Base-by-base conservation (phyloP, 2,797 vertebrate species). In the Muraenolepis orangiensis region DNA sequence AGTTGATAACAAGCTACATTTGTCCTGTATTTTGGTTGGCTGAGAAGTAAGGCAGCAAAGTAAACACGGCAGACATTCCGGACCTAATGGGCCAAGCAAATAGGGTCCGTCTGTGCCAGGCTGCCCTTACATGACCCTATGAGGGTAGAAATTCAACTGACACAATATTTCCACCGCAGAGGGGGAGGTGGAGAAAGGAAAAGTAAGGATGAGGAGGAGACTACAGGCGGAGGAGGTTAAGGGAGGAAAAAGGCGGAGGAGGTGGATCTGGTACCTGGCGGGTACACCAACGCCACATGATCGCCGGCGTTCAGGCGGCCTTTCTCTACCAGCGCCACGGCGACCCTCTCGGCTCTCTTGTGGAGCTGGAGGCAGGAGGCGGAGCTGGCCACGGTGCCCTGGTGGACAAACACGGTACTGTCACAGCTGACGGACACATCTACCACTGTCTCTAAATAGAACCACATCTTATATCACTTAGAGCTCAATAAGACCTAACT, bases 251-350 rank as follows among this genome's bases (percentile, higher is more conserved):
- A 10, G 6, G 10, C n/a, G 26, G 51, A 12, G 8, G 51, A 57
- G 57, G 57, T 64, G 23, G 57, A 12, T 64, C 10, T 0, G 57
- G 8, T 69, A 93, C 91, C 92, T 86, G 97, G 97, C 3, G 96
- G 97, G 82, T 97, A 98, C 71, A 99, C 96, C 5, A 99, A 90
- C 3, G 97, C 97, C 69, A 99, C 96, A 0, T 99, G 97, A 88
- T 98, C 97, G 70, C 97, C 97, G 0, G 95, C 84, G 74, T 91
- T 96, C 64, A 99, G 93, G 16, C 94, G 93, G 10, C 95, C 97
- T 76, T 94, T 94, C 81, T 96, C 95, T 85, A 91, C 86, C 82
- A 98, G 91, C 0, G 96, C 95, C 0, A 95, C 91, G 0, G 97
- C 97, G 46, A 98, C 95, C 0, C 96, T 93, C 87, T 98, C 97